Base-by-base conservation (phyloP, 2,888 invertebrate genomes). In the Thalpophila matura region DNA sequence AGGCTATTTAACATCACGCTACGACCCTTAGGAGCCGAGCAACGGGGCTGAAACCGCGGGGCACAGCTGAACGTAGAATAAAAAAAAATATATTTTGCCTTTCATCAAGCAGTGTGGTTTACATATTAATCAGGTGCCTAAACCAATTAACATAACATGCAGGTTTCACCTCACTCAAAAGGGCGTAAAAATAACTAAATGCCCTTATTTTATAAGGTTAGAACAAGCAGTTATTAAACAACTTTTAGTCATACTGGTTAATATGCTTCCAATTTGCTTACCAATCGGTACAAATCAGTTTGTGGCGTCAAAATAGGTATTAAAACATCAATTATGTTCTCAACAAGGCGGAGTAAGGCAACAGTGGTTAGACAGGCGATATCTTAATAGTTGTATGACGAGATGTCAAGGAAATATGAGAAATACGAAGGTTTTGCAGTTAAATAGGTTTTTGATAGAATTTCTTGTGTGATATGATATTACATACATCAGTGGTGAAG, bases 231-330 rank as follows among this genome's bases (percentile, higher is more conserved):
- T 57, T 1, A 42, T 66, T 51, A 63, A 35, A 42, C 12, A 46
- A 63, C 56, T 68, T 74, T 74, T 59, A 58, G 56, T 54, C 18
- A 49, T 68, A 70, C 76, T 54, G 63, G 75, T 75, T 72, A 75
- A 84, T 85, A 85, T 83, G 77, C 84, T 59, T 79, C 69, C 70
- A 73, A 83, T 86, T 86, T 84, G 79, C 86, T 66, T 82, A 77
- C 80, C 82, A 84, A 86, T 85, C 67, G 81, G 59, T 79, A 79
- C 82, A 77, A 83, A 83, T 83, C 77, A 79, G 65, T 63, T 49
- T 31, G 29, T 57, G 76, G 84, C 74, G 86, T 83, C 81, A 84
- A 86, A 82, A 81, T 76, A 14, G 59, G 59, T 27, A 45, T 49
- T 58, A 62, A 79, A 53, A 47, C 45, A 45, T 57, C 73, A 57